phyloP scores from a whole-genome alignment of 2,888 invertebrate species.

The Zeuzera pyrina region DNA sequence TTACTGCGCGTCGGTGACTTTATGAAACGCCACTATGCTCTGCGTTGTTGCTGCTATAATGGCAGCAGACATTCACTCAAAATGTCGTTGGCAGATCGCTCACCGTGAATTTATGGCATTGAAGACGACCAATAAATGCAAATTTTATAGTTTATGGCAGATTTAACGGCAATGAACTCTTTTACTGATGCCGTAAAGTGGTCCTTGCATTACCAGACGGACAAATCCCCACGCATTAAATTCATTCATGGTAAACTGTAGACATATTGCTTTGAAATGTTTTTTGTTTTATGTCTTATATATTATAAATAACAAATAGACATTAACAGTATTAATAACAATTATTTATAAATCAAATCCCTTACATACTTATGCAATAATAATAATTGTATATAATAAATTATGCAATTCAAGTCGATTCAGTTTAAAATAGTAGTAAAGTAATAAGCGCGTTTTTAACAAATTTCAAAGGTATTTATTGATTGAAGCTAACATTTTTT shows the following conservation, averaged over 20 bases:
- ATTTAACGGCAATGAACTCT: constrained; percentile 67
- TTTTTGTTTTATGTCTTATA: too few species aligned
- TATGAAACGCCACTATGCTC: constrained; percentile 43
- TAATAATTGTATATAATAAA: too few species aligned
- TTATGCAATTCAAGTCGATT: too few species aligned
- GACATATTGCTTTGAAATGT: too few species aligned
- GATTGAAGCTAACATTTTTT: not conserved
- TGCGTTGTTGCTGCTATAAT: constrained; percentile 38
- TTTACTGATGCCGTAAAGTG: constrained; percentile 61
- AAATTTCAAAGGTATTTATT: not conserved
- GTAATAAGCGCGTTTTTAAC: too few species aligned
- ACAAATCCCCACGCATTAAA: too few species aligned
- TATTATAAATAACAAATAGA: too few species aligned
- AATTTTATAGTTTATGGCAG: constrained; percentile 71
- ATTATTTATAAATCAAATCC: constrained; percentile 2
- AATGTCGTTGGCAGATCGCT: constrained; percentile 65
- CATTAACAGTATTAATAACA: too few species aligned
- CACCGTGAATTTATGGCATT: constrained; percentile 58
- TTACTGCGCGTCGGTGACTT: constrained; percentile 51
- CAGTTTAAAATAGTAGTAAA: too few species aligned
- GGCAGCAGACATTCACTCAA: constrained; percentile 59
- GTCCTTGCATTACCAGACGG: constrained; percentile 41
- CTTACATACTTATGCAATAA: not conserved
- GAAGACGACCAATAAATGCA: constrained; percentile 70
- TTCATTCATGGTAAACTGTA: too few species aligned